Evolutionary conservation across 2,113 vertebrate species (phyloP).

Genomic region (Cinclus mexicanus): DNA sequence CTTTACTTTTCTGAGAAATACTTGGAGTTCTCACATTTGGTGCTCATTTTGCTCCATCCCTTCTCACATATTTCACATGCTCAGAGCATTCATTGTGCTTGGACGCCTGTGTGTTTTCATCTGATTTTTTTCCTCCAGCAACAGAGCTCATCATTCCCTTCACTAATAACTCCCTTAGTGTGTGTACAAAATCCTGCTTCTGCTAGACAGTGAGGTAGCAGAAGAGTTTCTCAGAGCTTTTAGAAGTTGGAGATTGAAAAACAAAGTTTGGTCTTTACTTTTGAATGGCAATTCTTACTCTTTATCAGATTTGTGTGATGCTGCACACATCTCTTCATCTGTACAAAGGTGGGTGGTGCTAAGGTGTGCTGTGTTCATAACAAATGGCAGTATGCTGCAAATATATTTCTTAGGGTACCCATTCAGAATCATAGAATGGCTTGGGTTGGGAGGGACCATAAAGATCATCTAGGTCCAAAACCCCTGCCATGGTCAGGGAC

Average conservation of each 20-base stretch:
- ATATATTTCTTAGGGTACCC: not conserved
- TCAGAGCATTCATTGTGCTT: not conserved
- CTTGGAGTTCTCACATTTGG: not conserved
- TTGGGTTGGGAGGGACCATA: not conserved
- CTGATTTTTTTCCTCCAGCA: not conserved
- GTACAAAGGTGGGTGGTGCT: not conserved
- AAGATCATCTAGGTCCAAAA: not conserved
- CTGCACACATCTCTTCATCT: not conserved
- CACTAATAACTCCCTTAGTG: not conserved
- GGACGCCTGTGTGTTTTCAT: not conserved
- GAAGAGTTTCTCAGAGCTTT: not conserved
- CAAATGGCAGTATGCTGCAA: not conserved
- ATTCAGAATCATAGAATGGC: not conserved
- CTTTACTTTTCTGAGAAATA: not conserved
- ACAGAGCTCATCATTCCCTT: not conserved
- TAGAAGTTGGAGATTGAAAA: not conserved
- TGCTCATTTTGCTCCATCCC: not conserved
- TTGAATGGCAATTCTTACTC: not conserved
- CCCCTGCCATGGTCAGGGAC: rapidly evolving
- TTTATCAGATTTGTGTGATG: not conserved
- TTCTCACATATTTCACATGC: not conserved
- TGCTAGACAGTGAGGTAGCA: not conserved
- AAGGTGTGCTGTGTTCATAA: not conserved
- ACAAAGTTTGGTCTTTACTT: not conserved
- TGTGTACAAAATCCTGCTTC: not conserved